Base-by-base conservation (phyloP, 2,797 vertebrate species). In the Stomatorhinus walkeri region DNA sequence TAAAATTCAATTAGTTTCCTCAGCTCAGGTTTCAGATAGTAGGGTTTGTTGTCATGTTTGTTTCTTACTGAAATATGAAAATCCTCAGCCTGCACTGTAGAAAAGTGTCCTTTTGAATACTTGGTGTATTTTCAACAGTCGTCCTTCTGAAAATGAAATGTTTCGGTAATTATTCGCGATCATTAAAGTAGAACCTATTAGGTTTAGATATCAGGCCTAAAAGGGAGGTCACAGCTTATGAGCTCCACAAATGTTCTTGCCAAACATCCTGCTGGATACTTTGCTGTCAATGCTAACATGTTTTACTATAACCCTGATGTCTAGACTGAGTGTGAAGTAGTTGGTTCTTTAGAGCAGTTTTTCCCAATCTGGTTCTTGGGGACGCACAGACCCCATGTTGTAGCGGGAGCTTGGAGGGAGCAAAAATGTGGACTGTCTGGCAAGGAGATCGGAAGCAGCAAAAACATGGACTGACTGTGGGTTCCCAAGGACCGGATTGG, bases 1-100 rank as follows among this genome's bases (percentile, higher is more conserved):
- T 85, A 49, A 85, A 51, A 85, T 85, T 85, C 40, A 85, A 52
- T 85, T 52, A 52, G 83, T 4, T 2, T 85, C 22, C 48, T 32
- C 14, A 10, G 48, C 43, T 22, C 22, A 85, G 48, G 24, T 49
- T 46, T 83, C 43, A 12, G 79, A 83, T 46, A 48, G 14, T 40
- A 16, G 14, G 68, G 32, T 81, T 28, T 49, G 83, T 85, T 49
- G 43, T 9, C 46, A 1, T 51, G 48, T 49, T 51, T 52, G 16
- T 84, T 48, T 24, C 12, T 48, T 81, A n/a, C 40, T 81, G 76
- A 81, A 81, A 81, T 81, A 43, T 81, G 76, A 81, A 81, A 81
- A 81, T 46, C 76, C 40, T 81, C 19, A 81, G 22, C 19, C 76
- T 22, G 76, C 76, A 10, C 40, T 81, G 40, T 46, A 81, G n/a